These are phyloP conservation scores for Lydus trimaculatus DNA, from an alignment of 2,888 invertebrate species.

Conservation along the genomic window DNA sequence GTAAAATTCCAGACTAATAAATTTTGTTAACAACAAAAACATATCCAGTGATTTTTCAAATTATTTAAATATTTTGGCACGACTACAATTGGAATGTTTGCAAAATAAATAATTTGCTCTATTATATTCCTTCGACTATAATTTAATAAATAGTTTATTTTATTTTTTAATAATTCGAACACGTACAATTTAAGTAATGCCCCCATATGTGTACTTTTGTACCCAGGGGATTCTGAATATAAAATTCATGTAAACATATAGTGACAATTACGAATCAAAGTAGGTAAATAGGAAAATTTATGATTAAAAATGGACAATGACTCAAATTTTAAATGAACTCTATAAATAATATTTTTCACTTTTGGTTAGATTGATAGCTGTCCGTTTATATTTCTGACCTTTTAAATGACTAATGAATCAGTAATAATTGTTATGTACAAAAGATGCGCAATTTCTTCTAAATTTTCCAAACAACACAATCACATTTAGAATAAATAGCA, in stretches of 20 bases:
- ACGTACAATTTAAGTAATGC: too few relatives aligned
- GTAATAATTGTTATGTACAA: background rate
- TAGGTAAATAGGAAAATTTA: background rate
- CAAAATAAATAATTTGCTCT: background rate
- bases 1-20: constrained; percentile 7
- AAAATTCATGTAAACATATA: too few relatives aligned
- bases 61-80: background rate
- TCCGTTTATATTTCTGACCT: background rate
- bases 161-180: too few relatives aligned
- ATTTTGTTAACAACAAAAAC: background rate
- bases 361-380: background rate
- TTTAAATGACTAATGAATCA: background rate
- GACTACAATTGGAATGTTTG: background rate
- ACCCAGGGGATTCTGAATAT: too few relatives aligned
- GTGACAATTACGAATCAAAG: background rate
- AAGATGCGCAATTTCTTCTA: background rate
- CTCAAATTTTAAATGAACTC: background rate
- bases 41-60: background rate
- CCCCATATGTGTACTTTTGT: too few relatives aligned
- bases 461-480: background rate
- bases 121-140: background rate
- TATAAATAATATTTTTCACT: background rate
- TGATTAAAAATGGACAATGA: background rate
- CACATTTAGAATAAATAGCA: background rate
- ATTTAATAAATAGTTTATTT: background rate